A percentile compares a stretch with the other conserved stretches of the same genome.
Conservation (phyloP, 2,113 vertebrate species). For the Nestor notabilis region DNA sequence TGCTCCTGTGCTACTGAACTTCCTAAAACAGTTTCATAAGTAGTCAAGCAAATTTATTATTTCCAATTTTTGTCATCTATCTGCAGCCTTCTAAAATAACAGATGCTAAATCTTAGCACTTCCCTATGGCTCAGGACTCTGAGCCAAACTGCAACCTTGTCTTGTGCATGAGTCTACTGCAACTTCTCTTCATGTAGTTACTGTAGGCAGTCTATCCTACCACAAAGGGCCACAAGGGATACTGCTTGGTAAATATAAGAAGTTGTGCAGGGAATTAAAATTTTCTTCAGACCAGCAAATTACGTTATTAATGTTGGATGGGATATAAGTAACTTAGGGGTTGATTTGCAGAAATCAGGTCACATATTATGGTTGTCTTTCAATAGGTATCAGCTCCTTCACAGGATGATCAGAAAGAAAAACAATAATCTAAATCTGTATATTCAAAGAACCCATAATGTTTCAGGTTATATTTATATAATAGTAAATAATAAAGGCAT, state of each 20-base stretch:
- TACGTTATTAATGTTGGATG: not conserved
- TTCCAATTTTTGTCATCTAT: not conserved
- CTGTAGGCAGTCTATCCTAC: not conserved
- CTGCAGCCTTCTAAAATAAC: not conserved
- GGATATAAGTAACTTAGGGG: not conserved
- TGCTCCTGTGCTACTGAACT: not conserved
- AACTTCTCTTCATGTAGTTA: not conserved
- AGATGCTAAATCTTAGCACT: not conserved
- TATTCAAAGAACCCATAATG: not conserved
- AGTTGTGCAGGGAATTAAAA: not conserved
- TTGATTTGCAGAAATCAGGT: accelerated
- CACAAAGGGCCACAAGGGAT: not conserved
- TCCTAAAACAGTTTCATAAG: not conserved
- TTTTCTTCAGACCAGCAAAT: not conserved
- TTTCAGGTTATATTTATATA: not conserved
- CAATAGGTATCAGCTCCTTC: not conserved
- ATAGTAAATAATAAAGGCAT: not conserved
- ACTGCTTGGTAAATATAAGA: not conserved
- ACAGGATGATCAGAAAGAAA: not conserved
- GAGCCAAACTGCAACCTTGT: not conserved
- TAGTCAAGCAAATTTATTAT: not conserved
- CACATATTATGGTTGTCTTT: not conserved
- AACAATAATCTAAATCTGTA: not conserved
- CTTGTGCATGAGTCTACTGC: not conserved
- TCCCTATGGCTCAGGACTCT: not conserved